Evolutionary conservation across 2,113 vertebrate genomes (phyloP).

Genomic region (Okapia johnstoni): DNA sequence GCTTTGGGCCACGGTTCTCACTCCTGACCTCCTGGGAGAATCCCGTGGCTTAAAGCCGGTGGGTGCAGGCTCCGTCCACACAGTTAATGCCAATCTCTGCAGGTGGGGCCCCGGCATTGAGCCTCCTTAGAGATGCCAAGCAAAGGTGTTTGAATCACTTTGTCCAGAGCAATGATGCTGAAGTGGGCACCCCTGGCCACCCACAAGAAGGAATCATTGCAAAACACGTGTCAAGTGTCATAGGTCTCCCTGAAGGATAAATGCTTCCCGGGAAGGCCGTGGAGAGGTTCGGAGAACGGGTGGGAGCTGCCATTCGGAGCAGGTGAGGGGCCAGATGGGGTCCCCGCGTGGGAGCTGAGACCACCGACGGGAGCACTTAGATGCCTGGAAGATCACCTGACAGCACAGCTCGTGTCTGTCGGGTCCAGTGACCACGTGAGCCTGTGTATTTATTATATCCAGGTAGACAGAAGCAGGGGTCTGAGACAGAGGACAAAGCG

Average conservation of each 20-base stretch:
- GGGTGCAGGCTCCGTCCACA: not conserved
- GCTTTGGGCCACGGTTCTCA: not conserved
- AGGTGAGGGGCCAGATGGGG: not conserved
- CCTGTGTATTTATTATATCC: not conserved
- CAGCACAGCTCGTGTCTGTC: not conserved
- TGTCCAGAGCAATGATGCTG: not conserved
- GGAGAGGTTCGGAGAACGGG: not conserved
- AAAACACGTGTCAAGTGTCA: rapidly evolving
- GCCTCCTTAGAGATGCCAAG: not conserved
- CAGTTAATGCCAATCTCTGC: too few species aligned
- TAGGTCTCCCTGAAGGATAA: rapidly evolving
- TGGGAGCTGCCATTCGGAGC: not conserved
- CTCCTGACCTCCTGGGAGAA: not conserved
- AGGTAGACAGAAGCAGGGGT: too few species aligned
- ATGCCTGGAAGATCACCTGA: rapidly evolving
- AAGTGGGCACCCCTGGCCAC: not conserved
- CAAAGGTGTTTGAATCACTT: not conserved
- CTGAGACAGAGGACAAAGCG: not conserved
- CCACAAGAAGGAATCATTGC: too few species aligned
- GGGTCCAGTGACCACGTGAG: too few species aligned
- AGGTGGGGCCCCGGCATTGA: not conserved
- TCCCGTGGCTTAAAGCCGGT: rapidly evolving
- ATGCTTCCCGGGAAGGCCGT: rapidly evolving
- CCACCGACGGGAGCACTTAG: not conserved
- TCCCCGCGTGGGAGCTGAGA: rapidly evolving